Percentiles rank a stretch among this genome's conserved stretches.
These are phyloP conservation scores for Masnerella sp. DNA, from an alignment of 2,888 invertebrate species.

Conservation along the genomic window DNA sequence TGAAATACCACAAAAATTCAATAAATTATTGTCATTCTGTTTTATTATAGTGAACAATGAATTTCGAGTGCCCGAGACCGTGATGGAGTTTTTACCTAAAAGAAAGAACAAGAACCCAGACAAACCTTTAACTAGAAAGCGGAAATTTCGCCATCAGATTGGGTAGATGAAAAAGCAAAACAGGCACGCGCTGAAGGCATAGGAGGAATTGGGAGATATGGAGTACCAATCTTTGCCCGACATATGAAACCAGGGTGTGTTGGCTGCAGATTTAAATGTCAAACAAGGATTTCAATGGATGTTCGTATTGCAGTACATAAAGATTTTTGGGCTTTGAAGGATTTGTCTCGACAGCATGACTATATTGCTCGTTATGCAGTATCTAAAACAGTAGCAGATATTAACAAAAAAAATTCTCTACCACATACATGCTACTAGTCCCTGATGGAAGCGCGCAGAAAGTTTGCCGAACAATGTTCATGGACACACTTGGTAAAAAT, in stretches of 20 bases:
- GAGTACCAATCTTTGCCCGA: neutral
- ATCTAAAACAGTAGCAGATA: neutral
- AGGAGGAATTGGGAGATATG: neutral
- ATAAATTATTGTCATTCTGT: no score
- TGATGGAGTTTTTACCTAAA: no score
- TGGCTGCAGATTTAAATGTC: neutral
- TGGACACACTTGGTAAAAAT: slow-evolving; percentile 2
- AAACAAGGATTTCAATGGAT: neutral
- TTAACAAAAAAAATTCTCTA: neutral
- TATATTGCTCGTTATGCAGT: neutral
- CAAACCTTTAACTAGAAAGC: no score
- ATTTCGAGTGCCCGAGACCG: no score
- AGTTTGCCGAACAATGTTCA: slow-evolving; percentile 13
- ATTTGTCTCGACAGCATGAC: neutral
- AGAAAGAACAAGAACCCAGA: no score
- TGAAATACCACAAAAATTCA: no score
- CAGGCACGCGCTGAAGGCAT: neutral
- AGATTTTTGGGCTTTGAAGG: neutral
- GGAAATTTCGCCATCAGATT: no score
- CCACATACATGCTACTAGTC: neutral
- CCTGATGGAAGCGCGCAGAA: neutral
- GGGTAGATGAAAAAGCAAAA: neutral
- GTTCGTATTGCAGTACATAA: neutral
- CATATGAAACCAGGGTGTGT: neutral
- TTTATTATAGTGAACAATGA: no score